Conservation (phyloP, 2,888 invertebrate genomes). For the Dichetophora obliterata region DNA sequence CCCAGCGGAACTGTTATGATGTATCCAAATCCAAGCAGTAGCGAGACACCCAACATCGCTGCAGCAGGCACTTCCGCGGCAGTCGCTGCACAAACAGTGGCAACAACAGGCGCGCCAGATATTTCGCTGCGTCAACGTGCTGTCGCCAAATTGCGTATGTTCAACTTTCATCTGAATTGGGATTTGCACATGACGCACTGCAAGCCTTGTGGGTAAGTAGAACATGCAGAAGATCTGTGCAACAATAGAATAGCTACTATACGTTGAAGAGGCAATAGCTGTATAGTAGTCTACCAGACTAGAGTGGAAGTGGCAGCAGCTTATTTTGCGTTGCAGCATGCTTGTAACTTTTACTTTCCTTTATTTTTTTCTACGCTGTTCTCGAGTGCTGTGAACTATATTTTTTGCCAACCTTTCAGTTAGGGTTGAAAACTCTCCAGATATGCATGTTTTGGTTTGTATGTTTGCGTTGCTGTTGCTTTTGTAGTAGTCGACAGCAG, state of each 20-base stretch:
- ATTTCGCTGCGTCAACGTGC: constrained; percentile 69
- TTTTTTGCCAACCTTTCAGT: constrained; percentile 10
- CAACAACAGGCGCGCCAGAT: constrained; percentile 59
- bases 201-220: constrained; percentile 69
- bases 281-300: not conserved
- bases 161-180: constrained; percentile 70
- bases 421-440: not conserved
- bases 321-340: not conserved
- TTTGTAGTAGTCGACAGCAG: not conserved
- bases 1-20: constrained; percentile 67
- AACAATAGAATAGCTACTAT: constrained; percentile 15
- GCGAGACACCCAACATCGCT: constrained; percentile 46
- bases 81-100: constrained; percentile 46
- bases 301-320: not conserved
- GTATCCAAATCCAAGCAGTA: constrained; percentile 60
- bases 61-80: constrained; percentile 42
- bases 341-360: constrained; percentile 46
- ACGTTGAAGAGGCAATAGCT: not conserved
- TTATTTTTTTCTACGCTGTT: not conserved
- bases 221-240: too few relatives aligned
- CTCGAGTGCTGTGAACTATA: constrained; percentile 27
- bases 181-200: constrained; percentile 70
- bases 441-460: not conserved
- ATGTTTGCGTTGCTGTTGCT: not conserved
- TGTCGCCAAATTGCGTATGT: constrained; percentile 69